Evolutionary conservation across 2,113 vertebrate species (phyloP), one percentile per base, ranked within the genome.

Genomic region (Tretioscincus oriximinensis): DNA sequence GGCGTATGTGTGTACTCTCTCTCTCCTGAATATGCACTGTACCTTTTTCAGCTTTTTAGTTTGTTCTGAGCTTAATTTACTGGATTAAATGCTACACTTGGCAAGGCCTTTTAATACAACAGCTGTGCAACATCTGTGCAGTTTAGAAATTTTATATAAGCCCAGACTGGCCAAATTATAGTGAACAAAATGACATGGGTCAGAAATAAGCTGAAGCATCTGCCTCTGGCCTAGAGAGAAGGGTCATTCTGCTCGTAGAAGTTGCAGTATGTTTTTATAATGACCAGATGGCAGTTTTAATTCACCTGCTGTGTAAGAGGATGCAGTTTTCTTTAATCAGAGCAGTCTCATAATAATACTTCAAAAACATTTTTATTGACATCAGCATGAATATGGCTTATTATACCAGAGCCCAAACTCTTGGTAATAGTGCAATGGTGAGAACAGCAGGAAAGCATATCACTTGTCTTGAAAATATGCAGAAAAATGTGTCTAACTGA

Each of bases 401-500:
- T 0, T 64, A 86, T 45, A 58, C 51, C 76, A 78, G 16, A 71
- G 65, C 29, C 28, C 51, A 80, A 29, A 26, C 35, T 77, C 67
- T 81, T 77, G 64, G 9, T 45, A 63, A 9, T 31, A 72, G 22
- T 47, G 64, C 7, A 10, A 31, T 16, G 28, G 24, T 18, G 7
- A 41, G 35, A 2, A 41, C 35, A 41, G 45, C 64, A n/a, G 63
- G 2, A 81, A 74, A 60, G 31, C 14, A 26, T 41, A 81, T 60
- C 73, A 78, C 77, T 4, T 7, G 41, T 29, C 61, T 63, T 80
- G 79, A 26, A 77, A 81, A 81, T 67, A 80, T 31, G 78, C 66
- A 84, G 87, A 73, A 60, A 78, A 63, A 67, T 73, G 87, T 84
- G 81, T 77, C 28, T 90, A 87, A 84, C 90, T 91, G 90, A 80